Base-by-base conservation (phyloP, 2,113 vertebrate species). In the Oncorhynchus nerka region DNA sequence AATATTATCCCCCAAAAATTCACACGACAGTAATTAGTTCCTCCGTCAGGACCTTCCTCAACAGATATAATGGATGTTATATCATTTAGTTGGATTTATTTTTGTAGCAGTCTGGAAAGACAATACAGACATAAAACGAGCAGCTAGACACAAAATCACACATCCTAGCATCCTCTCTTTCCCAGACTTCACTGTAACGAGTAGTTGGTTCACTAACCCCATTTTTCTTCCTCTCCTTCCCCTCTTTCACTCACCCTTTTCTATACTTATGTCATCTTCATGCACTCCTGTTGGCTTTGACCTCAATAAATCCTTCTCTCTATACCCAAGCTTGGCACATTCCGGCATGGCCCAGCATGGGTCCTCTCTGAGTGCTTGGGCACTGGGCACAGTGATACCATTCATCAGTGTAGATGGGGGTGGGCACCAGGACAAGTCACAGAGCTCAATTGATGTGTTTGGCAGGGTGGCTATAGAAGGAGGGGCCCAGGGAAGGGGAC, bases 401-500 rank as follows among this genome's bases (percentile, higher is more conserved):
- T 91, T 90, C 88, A 89, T 90, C 77, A 77, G 79, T 73, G 64
- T 80, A 73, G 77, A 66, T 13, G n/a, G 85, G 51, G 81, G 77
- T 79, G 76, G 82, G 79, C 74, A 79, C 71, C 69, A 76, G 79
- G 83, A 84, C 82, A 77, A 68, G 80, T 70, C 59, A 62, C 7
- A 3, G 59, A 22, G 75, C 59, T 89, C 81, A 83, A 85, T 75
- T 89, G 82, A 80, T 81, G 75, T 82, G 81, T 89, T 88, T 92
- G 90, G 91, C 88, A 90, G 76, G 74, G 64, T 83, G 85, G 81
- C 88, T 85, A 89, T 87, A 84, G 84, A 68, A 84, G 83, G 83
- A 84, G 85, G 90, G 90, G 74, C 86, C 87, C 81, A 59, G 61
- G 70, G 68, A 81, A 86, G 78, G 84, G 88, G 79, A 72, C 77